Conservation (phyloP, 2,888 invertebrate genomes). For the Mactromeris polynyma region DNA sequence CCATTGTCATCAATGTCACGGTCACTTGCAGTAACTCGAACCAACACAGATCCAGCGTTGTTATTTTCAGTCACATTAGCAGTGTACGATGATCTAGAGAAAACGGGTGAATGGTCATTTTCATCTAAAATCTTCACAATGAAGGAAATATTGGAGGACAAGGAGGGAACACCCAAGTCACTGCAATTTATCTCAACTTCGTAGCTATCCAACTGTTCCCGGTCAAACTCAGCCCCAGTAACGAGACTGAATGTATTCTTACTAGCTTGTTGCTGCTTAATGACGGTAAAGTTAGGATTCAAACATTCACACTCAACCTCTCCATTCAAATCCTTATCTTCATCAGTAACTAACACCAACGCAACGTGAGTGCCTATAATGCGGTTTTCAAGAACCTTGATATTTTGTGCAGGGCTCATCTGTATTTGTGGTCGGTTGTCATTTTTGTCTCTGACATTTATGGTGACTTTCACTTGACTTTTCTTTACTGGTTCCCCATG, state of each 20-base stretch:
- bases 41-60: slow-evolving; percentile 89
- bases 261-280: slow-evolving; percentile 35
- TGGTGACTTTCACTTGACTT: slow-evolving; percentile 89
- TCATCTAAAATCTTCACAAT: slow-evolving; percentile 91
- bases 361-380: slow-evolving; percentile 96
- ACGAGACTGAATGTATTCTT: slow-evolving; percentile 72
- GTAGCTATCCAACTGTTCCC: slow-evolving; percentile 75
- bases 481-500: slow-evolving; percentile 63
- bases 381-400: slow-evolving; percentile 89
- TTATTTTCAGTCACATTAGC: slow-evolving; percentile 77
- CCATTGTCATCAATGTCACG: slow-evolving; percentile 85
- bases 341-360: slow-evolving; percentile 92
- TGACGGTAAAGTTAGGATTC: slow-evolving; percentile 58
- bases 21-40: slow-evolving; percentile 94
- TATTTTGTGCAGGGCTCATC: slow-evolving; percentile 91
- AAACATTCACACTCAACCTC: slow-evolving; percentile 78
- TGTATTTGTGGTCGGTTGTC: slow-evolving; percentile 96
- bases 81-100: slow-evolving; percentile 88
- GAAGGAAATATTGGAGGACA: slow-evolving; percentile 73
- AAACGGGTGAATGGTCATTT: slow-evolving; percentile 96
- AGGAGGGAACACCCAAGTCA: slow-evolving; percentile 89
- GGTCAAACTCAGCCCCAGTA: slow-evolving; percentile 70
- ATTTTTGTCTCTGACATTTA: slow-evolving; percentile 90
- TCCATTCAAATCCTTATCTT: slow-evolving; percentile 80
- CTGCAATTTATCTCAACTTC: slow-evolving; percentile 88